These are phyloP conservation scores for Macrostomum lignano DNA, from an alignment of 1,140 invertebrate genomes.

Conservation along the genomic window DNA sequence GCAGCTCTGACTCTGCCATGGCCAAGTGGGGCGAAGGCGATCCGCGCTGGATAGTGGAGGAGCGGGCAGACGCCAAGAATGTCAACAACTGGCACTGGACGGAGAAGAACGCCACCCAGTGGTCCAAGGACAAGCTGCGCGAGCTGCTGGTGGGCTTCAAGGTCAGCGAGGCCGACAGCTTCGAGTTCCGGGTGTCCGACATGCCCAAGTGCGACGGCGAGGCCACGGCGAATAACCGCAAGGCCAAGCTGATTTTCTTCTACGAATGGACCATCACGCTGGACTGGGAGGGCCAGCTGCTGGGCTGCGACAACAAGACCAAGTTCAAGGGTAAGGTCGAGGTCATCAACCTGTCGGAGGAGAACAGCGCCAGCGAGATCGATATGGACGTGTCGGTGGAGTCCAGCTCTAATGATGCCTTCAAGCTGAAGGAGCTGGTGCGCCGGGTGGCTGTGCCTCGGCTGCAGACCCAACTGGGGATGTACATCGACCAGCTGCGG, in stretches of 20 bases:
- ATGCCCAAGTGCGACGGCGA: constrained; percentile 64
- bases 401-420: constrained; percentile 44
- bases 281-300: constrained; percentile 52
- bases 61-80: constrained; percentile 86
- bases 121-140: constrained; percentile 71
- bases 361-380: constrained; percentile 70
- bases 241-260: constrained; percentile 95
- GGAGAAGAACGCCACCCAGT: constrained; percentile 83
- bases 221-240: constrained; percentile 82
- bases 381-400: constrained; percentile 52
- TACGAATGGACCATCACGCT: constrained; percentile 77
- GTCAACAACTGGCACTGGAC: constrained; percentile 99
- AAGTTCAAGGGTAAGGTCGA: constrained; percentile 44
- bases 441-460: constrained; percentile 43
- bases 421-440: constrained; percentile 52
- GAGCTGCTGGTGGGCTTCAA: constrained; percentile 40
- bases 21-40: constrained; percentile 98
- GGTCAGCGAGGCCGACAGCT: constrained; percentile 29
- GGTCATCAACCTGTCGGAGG: constrained; percentile 88
- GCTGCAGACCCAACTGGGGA: constrained; percentile 43
- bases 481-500: constrained; percentile 58
- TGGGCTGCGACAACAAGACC: constrained; percentile 14
- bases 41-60: constrained; percentile 95
- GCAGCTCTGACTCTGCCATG: no score
- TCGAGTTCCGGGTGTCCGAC: constrained; percentile 42